These are phyloP conservation scores for Tragelaphus buxtoni DNA, from an alignment of 2,113 vertebrate genomes.

Conservation along the genomic window DNA sequence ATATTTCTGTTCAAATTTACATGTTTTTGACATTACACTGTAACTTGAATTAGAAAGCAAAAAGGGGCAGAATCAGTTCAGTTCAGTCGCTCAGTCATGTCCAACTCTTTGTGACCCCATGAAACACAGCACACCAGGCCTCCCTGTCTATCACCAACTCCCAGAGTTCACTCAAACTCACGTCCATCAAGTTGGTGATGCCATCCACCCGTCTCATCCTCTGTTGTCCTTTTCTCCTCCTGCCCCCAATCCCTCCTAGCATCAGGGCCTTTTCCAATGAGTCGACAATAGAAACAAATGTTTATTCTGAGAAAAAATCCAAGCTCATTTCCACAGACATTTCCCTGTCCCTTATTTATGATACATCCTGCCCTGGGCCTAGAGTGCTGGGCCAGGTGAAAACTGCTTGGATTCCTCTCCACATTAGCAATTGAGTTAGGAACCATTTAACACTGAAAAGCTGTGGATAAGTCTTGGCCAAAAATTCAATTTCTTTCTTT, in stretches of 20 bases:
- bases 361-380: neutral
- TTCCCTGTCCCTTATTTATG: neutral
- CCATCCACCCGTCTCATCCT: too few relatives aligned
- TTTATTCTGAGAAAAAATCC: neutral
- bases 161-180: too few relatives aligned
- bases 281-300: neutral
- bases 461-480: neutral
- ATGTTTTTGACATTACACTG: neutral
- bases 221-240: too few relatives aligned
- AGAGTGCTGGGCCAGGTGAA: neutral
- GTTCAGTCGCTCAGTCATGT: too few relatives aligned
- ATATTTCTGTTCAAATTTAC: neutral
- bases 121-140: too few relatives aligned
- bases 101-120: too few relatives aligned
- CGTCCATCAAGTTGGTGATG: too few relatives aligned
- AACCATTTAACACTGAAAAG: neutral
- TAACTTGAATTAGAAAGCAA: neutral
- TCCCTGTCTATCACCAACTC: too few relatives aligned
- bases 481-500: neutral
- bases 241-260: too few relatives aligned
- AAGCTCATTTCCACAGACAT: neutral
- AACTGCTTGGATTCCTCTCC: neutral
- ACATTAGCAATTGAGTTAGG: neutral
- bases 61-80: neutral
- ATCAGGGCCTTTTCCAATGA: too few relatives aligned